These are phyloP conservation scores for Alosa alosa DNA, from an alignment of 2,113 vertebrate genomes.

Conservation along the genomic window DNA sequence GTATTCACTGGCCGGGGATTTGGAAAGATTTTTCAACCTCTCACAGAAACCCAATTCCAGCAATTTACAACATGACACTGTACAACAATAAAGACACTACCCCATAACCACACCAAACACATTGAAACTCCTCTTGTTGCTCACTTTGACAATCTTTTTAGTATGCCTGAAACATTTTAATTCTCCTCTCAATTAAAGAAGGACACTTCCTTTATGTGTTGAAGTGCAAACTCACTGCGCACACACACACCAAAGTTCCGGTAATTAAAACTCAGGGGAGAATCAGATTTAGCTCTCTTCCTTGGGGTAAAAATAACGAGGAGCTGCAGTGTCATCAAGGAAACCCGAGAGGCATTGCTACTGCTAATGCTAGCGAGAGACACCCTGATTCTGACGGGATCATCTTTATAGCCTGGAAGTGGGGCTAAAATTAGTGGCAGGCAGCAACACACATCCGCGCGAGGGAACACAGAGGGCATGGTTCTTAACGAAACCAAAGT, in stretches of 20 bases:
- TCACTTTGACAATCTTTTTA: not conserved
- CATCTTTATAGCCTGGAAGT: not conserved
- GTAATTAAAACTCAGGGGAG: not conserved
- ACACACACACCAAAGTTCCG: not conserved
- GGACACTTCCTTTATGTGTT: not conserved
- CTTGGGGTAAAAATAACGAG: constrained; percentile 31
- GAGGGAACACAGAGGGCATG: not conserved
- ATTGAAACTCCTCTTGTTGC: not conserved
- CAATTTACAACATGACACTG: not conserved
- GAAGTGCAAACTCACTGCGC: not conserved
- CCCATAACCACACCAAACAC: not conserved
- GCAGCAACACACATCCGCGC: not conserved
- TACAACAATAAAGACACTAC: not conserved
- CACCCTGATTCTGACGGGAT: constrained; percentile 2
- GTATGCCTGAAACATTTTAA: not conserved
- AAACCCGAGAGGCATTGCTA: constrained; percentile 28
- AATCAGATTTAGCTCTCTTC: not conserved
- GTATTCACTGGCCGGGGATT: not conserved
- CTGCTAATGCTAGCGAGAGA: not conserved
- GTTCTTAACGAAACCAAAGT: not conserved
- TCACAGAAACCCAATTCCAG: not conserved
- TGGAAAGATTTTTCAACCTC: no score
- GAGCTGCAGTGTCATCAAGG: not conserved
- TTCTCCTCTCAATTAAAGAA: not conserved
- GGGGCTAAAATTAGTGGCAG: constrained; percentile 20